Percentiles rank a stretch among this genome's conserved stretches.
phyloP scores from a whole-genome alignment of 2,797 vertebrate genomes.

The Tadarida brasiliensis region DNA sequence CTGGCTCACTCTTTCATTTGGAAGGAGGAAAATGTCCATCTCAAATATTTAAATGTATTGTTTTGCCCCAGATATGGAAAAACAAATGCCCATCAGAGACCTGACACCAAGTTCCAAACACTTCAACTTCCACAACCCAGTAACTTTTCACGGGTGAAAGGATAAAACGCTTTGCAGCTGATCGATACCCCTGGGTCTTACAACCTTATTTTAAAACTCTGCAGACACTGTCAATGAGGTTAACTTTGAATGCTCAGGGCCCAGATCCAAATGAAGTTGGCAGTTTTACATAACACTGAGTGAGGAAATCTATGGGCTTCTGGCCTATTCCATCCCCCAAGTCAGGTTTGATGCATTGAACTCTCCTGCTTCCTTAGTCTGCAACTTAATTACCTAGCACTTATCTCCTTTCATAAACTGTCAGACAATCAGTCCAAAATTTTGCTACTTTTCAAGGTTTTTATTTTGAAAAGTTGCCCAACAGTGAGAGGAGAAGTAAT shows the following conservation, averaged over 20 bases:
- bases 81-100: constrained; percentile 47
- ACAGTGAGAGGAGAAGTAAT: neutral
- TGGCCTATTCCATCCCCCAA: neutral
- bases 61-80: constrained; percentile 62
- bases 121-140: neutral
- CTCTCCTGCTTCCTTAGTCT: neutral
- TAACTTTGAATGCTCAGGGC: constrained; percentile 66
- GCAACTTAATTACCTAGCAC: constrained; percentile 56
- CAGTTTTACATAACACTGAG: constrained; percentile 66
- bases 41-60: constrained; percentile 59
- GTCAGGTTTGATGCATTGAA: neutral
- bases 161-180: constrained; percentile 55
- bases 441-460: constrained; percentile 20
- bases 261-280: constrained; percentile 60
- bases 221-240: constrained; percentile 59
- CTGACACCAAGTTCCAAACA: constrained; percentile 1
- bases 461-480: neutral
- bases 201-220: constrained; percentile 71
- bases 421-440: neutral
- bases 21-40: constrained; percentile 8
- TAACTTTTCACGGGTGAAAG: constrained; percentile 7
- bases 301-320: constrained; percentile 37
- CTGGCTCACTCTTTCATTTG: constrained; percentile 21
- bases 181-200: constrained; percentile 40
- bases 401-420: constrained; percentile 52